Conservation (phyloP, 2,888 invertebrate genomes). For the Aphidius colemani region DNA sequence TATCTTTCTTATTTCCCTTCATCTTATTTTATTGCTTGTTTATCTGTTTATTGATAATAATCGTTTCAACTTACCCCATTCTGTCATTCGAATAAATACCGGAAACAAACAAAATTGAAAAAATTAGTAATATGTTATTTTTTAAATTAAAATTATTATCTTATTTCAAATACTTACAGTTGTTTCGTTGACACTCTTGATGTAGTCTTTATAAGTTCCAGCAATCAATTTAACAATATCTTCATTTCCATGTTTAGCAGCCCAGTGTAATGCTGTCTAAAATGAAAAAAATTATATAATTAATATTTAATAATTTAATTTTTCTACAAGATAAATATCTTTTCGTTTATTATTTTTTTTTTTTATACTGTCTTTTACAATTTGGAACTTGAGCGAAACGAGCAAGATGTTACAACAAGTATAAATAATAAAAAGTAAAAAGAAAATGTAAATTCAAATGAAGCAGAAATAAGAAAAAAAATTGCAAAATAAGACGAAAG, state of each 20-base stretch:
- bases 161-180: constrained; percentile 69
- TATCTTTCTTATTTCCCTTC: constrained; percentile 21
- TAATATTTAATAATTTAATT: neutral
- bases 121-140: neutral
- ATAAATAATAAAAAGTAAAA: constrained; percentile 5
- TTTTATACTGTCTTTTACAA: neutral
- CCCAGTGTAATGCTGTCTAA: constrained; percentile 96
- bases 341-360: neutral
- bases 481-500: neutral
- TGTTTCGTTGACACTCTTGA: constrained; percentile 73
- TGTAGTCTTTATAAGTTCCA: constrained; percentile 79
- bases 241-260: constrained; percentile 90
- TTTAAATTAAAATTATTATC: neutral
- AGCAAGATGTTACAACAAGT: neutral
- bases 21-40: neutral
- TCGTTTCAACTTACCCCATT: constrained; percentile 50
- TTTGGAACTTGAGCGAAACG: no score
- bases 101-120: constrained; percentile 21
- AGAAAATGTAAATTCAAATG: constrained; percentile 14
- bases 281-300: constrained; percentile 48
- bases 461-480: constrained; percentile 13
- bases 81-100: constrained; percentile 35
- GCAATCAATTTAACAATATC: constrained; percentile 91
- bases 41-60: no score
- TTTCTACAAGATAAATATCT: no score